Conservation (phyloP, 2,888 invertebrate genomes). For the Acrobasis consociella region DNA sequence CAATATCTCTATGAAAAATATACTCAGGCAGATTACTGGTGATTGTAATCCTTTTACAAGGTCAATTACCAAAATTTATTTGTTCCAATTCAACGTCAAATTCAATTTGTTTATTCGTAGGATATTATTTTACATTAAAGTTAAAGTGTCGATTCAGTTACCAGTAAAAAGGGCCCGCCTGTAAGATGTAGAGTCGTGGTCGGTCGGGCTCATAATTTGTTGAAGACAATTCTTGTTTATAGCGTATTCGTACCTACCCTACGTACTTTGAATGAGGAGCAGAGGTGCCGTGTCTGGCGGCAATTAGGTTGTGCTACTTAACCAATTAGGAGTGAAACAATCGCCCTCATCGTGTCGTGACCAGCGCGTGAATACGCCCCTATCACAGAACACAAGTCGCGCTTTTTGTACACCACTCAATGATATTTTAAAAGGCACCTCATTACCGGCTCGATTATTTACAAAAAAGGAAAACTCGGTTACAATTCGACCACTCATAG, state of each 20-base stretch:
- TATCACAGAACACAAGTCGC: slow-evolving; percentile 64
- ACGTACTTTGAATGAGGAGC: slow-evolving; percentile 23
- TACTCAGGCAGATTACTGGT: too few relatives aligned
- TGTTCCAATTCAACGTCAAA: too few relatives aligned
- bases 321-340: slow-evolving; percentile 80
- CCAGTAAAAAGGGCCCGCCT: too few relatives aligned
- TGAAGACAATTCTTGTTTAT: slow-evolving; percentile 39
- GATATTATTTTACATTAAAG: too few relatives aligned
- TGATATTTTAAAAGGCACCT: slow-evolving; percentile 75
- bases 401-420: slow-evolving; percentile 74
- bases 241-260: slow-evolving; percentile 24
- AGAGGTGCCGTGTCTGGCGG: slow-evolving; percentile 64
- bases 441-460: slow-evolving; percentile 67
- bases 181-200: background rate
- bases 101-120: too few relatives aligned
- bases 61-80: too few relatives aligned
- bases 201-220: background rate
- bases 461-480: slow-evolving; percentile 65
- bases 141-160: too few relatives aligned
- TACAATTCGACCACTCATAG: slow-evolving; percentile 62
- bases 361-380: slow-evolving; percentile 76
- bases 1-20: too few relatives aligned
- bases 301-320: slow-evolving; percentile 77
- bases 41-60: too few relatives aligned
- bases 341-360: slow-evolving; percentile 69